Evolutionary conservation across 1,140 invertebrate species (phyloP), one percentile per base, ranked within the genome.

Genomic region (Glomeris maerens): DNA sequence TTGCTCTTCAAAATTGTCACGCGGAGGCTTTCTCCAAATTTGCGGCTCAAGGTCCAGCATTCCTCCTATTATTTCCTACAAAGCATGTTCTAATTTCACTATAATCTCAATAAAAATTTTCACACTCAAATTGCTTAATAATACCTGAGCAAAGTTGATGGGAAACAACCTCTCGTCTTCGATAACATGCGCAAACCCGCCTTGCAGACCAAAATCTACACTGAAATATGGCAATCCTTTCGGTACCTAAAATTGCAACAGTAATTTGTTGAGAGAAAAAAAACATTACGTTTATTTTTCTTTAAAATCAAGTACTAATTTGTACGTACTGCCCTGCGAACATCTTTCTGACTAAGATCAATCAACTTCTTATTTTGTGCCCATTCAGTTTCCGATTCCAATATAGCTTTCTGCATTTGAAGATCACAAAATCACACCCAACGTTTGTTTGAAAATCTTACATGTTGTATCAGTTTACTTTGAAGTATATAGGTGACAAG

Each of bases 371-470:
- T 92, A 64, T 98, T 97, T 54, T 81, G 79, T 13, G 85, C 76
- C 92, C 93, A 97, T 71, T 96, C 91, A 23, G 75, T 78, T 70
- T 96, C 93, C 55, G 84, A 91, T 66, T 97, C 93, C 59, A 87
- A 70, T 42, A 98, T 78, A 0, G 91, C 92, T 79, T 98, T 97
- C 77, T 83, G 55, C 17, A 67, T 59, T 45, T 41, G 39, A 21
- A 52, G 26, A 51, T 25, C 14, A 51, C 23, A 14, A 13, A 5
- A 58, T 14, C 28, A 27, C 10, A 47, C 14, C 17, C 17, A 14
- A 23, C 27, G 50, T 2, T 0, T 44, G 21, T 21, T 22, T 14
- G 1, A 27, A 14, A 52, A 10, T 2, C 23, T 52, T 0, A 50
- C 40, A 29, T 31, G 25, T 17, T 7, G 14, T n/a, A 51, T 23